These are phyloP conservation scores for Pogonomyrmex barbatus DNA, from an alignment of 1,140 invertebrate species.

Conservation along the genomic window DNA sequence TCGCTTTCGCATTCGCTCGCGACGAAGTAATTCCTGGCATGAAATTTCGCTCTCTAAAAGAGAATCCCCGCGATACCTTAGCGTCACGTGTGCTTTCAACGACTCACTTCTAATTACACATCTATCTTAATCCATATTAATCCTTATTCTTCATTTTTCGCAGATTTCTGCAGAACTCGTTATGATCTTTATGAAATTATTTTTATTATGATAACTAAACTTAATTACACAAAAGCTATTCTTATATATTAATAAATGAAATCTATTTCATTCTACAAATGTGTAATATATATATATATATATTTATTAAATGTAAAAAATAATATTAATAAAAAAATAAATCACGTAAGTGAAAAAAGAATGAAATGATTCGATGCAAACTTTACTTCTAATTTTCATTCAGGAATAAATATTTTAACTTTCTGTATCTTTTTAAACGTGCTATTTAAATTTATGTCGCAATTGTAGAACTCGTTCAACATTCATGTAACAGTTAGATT, in stretches of 20 bases:
- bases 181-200: not conserved
- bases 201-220: not conserved
- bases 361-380: not conserved
- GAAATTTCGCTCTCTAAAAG: constrained; percentile 22
- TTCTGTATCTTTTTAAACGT: not conserved
- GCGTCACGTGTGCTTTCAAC: constrained; percentile 17
- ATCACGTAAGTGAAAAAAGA: not conserved
- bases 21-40: constrained; percentile 28
- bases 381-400: not conserved
- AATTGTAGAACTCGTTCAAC: not conserved
- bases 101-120: constrained; percentile 26
- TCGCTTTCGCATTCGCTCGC: constrained; percentile 2
- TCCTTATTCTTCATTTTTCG: constrained; percentile 1
- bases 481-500: not conserved
- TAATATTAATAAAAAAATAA: constrained; percentile 15
- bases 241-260: not conserved
- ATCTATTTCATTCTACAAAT: not conserved
- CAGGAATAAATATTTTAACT: not conserved
- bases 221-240: too few species aligned
- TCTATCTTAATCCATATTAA: constrained; percentile 45
- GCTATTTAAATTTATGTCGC: not conserved
- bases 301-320: constrained; percentile 1
- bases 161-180: not conserved
- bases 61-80: constrained; percentile 23
- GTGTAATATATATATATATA: not conserved